These are phyloP conservation scores for Papilio protenor DNA, from an alignment of 2,888 invertebrate genomes.

Conservation along the genomic window DNA sequence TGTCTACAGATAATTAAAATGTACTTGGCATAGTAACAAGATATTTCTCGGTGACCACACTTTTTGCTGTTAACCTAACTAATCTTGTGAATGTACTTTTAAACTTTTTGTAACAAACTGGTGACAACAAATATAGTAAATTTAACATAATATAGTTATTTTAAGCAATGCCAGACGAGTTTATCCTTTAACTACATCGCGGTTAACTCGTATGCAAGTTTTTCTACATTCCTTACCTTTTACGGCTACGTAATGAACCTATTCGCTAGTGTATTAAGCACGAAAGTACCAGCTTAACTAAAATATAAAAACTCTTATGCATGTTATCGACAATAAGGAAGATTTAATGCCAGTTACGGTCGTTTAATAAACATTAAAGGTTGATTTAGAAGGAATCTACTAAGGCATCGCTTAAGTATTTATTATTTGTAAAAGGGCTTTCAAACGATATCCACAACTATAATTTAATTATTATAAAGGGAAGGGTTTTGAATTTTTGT, in stretches of 20 bases:
- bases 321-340: too few species aligned
- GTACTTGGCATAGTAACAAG: not conserved
- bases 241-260: constrained; percentile 23
- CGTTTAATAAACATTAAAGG: not conserved
- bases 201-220: constrained; percentile 1
- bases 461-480: too few species aligned
- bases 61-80: not conserved
- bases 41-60: not conserved
- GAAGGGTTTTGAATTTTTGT: too few species aligned
- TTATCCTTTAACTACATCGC: constrained; percentile 11
- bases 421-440: too few species aligned
- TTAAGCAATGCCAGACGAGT: constrained; percentile 19
- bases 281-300: constrained; percentile 3
- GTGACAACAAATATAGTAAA: constrained; percentile 7
- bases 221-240: constrained; percentile 35
- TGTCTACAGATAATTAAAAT: not conserved
- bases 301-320: not conserved
- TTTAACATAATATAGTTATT: constrained; percentile 30
- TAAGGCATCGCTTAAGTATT: too few species aligned
- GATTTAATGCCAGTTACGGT: not conserved
- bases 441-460: too few species aligned
- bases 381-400: too few species aligned
- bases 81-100: not conserved
- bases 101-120: not conserved
- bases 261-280: constrained; percentile 6